Percentiles rank a stretch among this genome's conserved stretches.
Conservation (phyloP, 2,113 vertebrate species). For the Salvator merianae region DNA sequence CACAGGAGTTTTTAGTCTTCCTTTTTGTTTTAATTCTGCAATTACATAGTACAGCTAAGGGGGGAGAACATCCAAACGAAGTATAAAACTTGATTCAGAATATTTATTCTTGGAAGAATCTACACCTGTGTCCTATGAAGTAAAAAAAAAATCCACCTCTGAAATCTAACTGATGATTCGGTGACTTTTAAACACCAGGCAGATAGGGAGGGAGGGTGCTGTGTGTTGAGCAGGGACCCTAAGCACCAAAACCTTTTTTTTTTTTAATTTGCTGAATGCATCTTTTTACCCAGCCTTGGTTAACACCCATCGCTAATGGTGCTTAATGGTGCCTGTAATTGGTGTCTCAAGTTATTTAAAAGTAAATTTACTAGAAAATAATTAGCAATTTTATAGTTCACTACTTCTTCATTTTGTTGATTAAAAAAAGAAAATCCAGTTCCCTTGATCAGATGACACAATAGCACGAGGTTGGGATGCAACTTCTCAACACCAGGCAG, state of each 20-base stretch:
- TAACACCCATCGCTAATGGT: conserved; percentile 73
- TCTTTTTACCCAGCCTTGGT: conserved; percentile 66
- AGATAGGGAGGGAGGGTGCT: background rate
- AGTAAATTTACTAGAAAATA: conserved; percentile 86
- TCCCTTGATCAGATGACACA: conserved; percentile 66
- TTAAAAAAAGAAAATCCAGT: conserved; percentile 63
- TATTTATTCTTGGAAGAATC: background rate
- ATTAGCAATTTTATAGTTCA: conserved; percentile 86
- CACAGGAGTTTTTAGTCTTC: no score
- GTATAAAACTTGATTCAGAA: background rate
- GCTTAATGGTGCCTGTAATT: conserved; percentile 83
- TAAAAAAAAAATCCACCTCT: background rate
- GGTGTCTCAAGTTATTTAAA: conserved; percentile 84
- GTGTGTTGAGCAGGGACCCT: conserved; percentile 17
- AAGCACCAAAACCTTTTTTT: conserved; percentile 42
- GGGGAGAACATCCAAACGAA: background rate
- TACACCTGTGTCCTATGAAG: background rate
- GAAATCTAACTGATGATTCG: conserved; percentile 32
- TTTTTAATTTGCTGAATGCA: conserved; percentile 46
- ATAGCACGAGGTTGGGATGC: conserved; percentile 46
- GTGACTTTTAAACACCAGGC: conserved; percentile 20
- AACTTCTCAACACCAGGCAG: conserved; percentile 32
- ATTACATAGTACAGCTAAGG: no score
- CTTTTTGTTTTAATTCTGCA: no score
- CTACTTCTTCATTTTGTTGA: conserved; percentile 77